phyloP scores from a whole-genome alignment of 53 echinoderm and acorn worm species.

The Henricia sp. region DNA sequence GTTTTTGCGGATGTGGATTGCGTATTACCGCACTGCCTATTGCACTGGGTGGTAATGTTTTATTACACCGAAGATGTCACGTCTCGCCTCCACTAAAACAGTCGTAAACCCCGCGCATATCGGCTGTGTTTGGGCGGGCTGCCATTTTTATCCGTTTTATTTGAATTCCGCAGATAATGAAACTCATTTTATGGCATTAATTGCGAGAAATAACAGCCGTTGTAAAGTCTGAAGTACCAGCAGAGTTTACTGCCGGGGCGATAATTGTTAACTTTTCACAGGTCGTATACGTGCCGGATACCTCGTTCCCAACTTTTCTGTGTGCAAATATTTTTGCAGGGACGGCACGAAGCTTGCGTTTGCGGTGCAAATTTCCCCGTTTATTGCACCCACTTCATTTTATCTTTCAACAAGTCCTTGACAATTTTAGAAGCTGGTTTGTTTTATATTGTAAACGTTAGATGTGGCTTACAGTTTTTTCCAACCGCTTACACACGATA shows the following conservation, averaged over 20 bases:
- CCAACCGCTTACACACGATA: too few relatives aligned
- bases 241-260: background rate
- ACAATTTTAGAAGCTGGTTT: background rate
- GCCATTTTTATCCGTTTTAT: conserved; percentile 20
- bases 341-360: background rate
- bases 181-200: conserved; percentile 28
- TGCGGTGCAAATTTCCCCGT: background rate
- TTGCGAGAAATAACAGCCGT: conserved; percentile 34
- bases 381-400: background rate
- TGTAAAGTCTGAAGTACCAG: conserved; percentile 10
- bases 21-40: background rate
- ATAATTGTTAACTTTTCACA: conserved; percentile 17
- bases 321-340: conserved; percentile 47
- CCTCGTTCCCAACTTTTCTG: conserved; percentile 1
- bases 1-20: background rate
- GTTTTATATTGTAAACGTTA: background rate
- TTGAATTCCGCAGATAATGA: conserved; percentile 51
- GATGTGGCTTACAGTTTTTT: too few relatives aligned
- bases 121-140: background rate
- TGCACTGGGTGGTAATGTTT: background rate
- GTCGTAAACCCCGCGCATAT: conserved; percentile 28
- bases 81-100: conserved; percentile 34
- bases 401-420: background rate
- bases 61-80: conserved; percentile 49
- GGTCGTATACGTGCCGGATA: conserved; percentile 16